Base-by-base conservation (phyloP, 2,888 invertebrate species). In the Callosobruchus maculatus region DNA sequence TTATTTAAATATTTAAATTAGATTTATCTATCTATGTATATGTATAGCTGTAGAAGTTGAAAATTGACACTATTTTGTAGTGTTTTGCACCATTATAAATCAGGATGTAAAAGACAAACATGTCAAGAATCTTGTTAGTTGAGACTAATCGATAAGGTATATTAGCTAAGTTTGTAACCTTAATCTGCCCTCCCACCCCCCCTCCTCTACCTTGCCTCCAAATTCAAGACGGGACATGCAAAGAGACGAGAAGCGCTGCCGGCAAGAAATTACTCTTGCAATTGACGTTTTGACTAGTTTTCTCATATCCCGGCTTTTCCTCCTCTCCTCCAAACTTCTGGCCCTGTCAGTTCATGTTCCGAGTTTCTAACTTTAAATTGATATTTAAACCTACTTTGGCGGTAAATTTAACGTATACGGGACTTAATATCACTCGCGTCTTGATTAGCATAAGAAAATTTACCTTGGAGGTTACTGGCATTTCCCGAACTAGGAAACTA, bases 221-320 rank as follows among this genome's bases (percentile, higher is more conserved):
- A 1, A 49, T 49, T 49, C 5, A 49, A 49, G 49, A 49, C 49
- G 13, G 49, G 49, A 49, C 49, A 49, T 21, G 22, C 68, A 22
- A 13, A 68, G 21, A 68, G 68, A 68, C 21, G 67, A 67, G 67
- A 2, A 21, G 67, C 67, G 68, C 68, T 69, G 21, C 68, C 67
- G 68, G 72, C 76, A 76, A 77, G 73, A 77, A 75, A 74, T 73
- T 73, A 77, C 74, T 75, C 75, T 78, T 79, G 78, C 77, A 77
- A 79, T 79, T 80, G 80, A 80, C 80, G 78, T 77, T 72, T 74
- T 72, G 74, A 78, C 75, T 78, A 79, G 80, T 78, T 78, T 79
- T 78, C 78, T 77, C 77, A 79, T 79, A 79, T 78, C 77, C 21
- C 68, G 68, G 76, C 75, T 77, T 75, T 77, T 76, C 75, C 74